Conservation (phyloP, 2,113 vertebrate genomes). For the Syngnathus scovelli region DNA sequence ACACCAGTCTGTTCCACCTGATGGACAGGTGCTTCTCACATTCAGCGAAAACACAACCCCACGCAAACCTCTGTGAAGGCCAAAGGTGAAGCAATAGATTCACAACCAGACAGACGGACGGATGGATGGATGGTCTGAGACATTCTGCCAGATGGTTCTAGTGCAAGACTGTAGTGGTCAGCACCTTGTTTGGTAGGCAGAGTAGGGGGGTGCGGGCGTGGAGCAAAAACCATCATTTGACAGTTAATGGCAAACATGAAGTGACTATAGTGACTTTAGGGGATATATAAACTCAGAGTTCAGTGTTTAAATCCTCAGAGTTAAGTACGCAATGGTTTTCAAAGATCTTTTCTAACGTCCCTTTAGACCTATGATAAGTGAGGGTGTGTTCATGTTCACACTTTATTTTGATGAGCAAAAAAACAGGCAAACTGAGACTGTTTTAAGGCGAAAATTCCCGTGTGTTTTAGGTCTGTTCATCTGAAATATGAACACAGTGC, state of each 20-base stretch:
- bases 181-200: constrained; percentile 1
- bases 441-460: neutral
- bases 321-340: neutral
- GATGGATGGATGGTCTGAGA: neutral
- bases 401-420: too few relatives aligned
- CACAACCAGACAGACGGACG: neutral
- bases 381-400: too few relatives aligned
- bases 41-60: constrained; percentile 16
- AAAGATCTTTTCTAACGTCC: neutral
- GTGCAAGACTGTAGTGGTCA: constrained; percentile 4
- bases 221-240: constrained; percentile 22
- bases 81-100: constrained; percentile 12
- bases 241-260: constrained; percentile 20
- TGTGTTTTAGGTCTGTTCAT: neutral
- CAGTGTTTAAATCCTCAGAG: neutral
- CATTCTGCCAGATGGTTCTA: constrained; percentile 6
- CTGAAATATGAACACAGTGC: neutral
- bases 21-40: constrained; percentile 26
- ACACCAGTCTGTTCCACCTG: constrained; percentile 41
- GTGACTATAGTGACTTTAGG: neutral
- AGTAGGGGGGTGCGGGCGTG: neutral
- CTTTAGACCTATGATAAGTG: too few relatives aligned
- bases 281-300: neutral
- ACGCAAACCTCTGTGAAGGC: neutral
- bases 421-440: too few relatives aligned